Conservation (phyloP, 2,797 vertebrate species). For the Chrysocyon brachyurus region DNA sequence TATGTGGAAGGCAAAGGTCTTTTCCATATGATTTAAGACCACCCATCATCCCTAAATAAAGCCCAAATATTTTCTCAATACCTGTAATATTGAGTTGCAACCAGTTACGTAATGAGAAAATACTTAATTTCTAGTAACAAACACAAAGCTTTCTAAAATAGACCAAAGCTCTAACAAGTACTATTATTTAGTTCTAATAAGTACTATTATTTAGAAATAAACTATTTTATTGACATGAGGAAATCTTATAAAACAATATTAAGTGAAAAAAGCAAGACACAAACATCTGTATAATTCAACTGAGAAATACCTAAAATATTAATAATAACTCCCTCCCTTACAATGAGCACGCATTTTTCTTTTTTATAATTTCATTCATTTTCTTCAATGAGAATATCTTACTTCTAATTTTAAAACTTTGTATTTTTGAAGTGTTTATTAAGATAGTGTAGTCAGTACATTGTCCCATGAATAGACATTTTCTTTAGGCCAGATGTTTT, state of each 20-base stretch:
- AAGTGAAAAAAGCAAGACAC: neutral
- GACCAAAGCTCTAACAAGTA: neutral
- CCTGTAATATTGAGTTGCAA: neutral
- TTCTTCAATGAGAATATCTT: neutral
- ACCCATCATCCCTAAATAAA: neutral
- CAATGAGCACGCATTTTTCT: neutral
- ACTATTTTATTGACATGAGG: neutral
- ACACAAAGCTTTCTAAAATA: neutral
- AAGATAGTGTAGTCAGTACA: neutral
- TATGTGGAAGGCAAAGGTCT: neutral
- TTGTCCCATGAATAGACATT: neutral
- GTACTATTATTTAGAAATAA: slow-evolving; percentile 1
- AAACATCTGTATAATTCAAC: neutral
- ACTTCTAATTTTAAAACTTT: neutral
- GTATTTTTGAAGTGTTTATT: neutral
- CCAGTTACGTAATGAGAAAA: neutral
- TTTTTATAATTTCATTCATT: slow-evolving; percentile 17
- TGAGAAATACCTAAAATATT: neutral
- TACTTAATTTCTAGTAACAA: neutral
- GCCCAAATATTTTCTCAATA: neutral
- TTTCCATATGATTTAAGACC: neutral
- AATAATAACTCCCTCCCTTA: neutral
- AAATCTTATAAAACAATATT: slow-evolving; percentile 6
- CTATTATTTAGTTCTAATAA: neutral
- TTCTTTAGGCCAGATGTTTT: neutral